Conservation (phyloP, 2,797 vertebrate species). For the Peromyscus attwateri region DNA sequence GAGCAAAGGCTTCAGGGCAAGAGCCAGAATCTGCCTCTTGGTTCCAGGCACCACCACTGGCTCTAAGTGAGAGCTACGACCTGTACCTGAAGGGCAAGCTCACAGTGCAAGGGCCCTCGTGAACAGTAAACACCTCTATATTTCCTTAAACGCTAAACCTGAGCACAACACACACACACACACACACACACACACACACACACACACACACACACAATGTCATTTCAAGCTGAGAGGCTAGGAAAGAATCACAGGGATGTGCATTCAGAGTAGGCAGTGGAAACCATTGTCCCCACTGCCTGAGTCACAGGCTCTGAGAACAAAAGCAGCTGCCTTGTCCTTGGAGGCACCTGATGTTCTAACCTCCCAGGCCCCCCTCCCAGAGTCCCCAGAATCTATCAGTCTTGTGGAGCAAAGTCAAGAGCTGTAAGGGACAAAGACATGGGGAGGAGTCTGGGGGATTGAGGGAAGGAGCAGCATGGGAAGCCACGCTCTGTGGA, state of each 20-base stretch:
- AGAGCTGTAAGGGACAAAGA: background rate
- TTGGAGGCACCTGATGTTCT: background rate
- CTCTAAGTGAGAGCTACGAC: background rate
- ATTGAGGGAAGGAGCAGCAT: background rate
- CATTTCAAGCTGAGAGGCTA: background rate
- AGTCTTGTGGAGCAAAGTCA: background rate
- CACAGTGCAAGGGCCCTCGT: background rate
- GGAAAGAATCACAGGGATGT: background rate
- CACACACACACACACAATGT: background rate
- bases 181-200: background rate
- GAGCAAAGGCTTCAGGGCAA: background rate
- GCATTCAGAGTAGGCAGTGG: background rate
- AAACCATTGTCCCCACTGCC: background rate
- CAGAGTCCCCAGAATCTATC: background rate
- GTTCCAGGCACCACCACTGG: background rate
- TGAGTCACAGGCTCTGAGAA: background rate
- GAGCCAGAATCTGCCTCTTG: background rate
- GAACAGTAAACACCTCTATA: background rate
- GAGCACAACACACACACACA: background rate
- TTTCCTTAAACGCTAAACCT: conserved; percentile 1
- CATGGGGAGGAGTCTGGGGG: background rate
- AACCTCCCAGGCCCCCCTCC: background rate
- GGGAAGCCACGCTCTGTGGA: background rate
- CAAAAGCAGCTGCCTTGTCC: background rate
- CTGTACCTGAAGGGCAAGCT: background rate